Evolutionary conservation across 2,888 invertebrate species (phyloP).

Genomic region (Tetragonula carbonaria): DNA sequence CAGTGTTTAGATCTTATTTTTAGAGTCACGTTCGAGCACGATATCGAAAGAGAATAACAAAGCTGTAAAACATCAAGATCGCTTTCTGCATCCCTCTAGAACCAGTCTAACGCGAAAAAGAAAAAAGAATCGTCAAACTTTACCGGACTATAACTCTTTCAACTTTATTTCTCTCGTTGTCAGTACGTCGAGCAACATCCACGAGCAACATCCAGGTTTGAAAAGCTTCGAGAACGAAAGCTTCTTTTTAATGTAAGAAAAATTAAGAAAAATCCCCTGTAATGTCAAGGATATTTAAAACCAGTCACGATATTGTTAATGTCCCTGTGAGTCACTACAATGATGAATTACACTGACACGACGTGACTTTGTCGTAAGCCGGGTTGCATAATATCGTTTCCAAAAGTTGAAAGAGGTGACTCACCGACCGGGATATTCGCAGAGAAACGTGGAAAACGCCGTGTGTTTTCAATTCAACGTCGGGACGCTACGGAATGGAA

Average conservation of each 20-base stretch:
- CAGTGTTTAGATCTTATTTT: constrained; percentile 19
- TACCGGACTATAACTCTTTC: neutral
- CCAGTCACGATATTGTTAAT: neutral
- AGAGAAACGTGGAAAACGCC: constrained; percentile 41
- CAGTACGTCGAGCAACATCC: no score
- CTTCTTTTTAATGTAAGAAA: no score
- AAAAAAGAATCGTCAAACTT: neutral
- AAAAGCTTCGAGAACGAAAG: no score
- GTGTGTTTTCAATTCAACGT: constrained; percentile 68
- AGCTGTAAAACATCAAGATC: neutral
- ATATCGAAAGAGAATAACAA: constrained; percentile 20
- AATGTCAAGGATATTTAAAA: neutral
- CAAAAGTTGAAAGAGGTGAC: constrained; percentile 26
- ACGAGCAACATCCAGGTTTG: no score
- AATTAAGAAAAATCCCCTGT: neutral
- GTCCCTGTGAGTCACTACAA: neutral
- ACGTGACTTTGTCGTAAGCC: neutral
- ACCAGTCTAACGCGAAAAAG: neutral
- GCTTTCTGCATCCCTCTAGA: neutral
- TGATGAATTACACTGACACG: no score
- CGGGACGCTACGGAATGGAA: constrained; percentile 74
- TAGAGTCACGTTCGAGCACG: neutral
- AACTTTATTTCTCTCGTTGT: neutral
- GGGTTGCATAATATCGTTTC: constrained; percentile 38
- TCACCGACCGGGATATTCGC: constrained; percentile 32